A percentile compares a stretch with the other conserved stretches of the same genome.
Evolutionary conservation across 2,888 invertebrate genomes (phyloP).

Genomic region (Fragum whitleyi): DNA sequence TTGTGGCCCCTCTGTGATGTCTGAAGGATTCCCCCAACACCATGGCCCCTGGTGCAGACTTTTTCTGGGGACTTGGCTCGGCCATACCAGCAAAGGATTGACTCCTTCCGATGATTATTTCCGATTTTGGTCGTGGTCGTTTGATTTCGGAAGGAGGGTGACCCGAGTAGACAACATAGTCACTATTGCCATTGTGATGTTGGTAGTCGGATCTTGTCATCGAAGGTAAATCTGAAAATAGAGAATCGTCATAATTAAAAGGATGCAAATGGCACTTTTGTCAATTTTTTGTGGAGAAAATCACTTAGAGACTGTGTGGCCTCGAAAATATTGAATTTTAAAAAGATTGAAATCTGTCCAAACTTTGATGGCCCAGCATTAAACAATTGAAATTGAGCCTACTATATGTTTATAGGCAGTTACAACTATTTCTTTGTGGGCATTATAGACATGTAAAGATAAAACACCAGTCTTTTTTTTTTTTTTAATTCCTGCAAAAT

Average conservation of each 20-base stretch:
- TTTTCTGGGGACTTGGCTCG: conserved; percentile 41
- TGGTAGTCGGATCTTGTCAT: conserved; percentile 68
- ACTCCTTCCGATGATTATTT: conserved; percentile 74
- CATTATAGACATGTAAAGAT: too few species aligned
- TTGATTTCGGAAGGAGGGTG: conserved; percentile 41
- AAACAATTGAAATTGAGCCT: too few species aligned
- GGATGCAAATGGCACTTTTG: not conserved
- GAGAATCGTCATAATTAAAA: not conserved
- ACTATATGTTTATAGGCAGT: too few species aligned
- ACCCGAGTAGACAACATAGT: conserved; percentile 28
- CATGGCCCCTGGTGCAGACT: conserved; percentile 62
- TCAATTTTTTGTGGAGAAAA: too few species aligned
- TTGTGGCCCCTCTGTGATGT: conserved; percentile 67
- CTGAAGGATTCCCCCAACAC: conserved; percentile 79
- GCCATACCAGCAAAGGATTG: conserved; percentile 79
- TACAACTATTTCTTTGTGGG: too few species aligned
- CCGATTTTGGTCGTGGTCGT: conserved; percentile 58
- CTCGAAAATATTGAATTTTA: too few species aligned
- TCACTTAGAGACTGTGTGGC: too few species aligned
- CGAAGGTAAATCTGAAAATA: conserved; percentile 65
- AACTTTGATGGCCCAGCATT: too few species aligned
- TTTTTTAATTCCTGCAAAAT: too few species aligned
- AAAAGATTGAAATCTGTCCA: too few species aligned
- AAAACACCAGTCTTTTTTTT: too few species aligned
- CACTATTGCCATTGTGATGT: conserved; percentile 56